Conservation (phyloP, 2,888 invertebrate genomes). For the Disparrhopalites patrizii region DNA sequence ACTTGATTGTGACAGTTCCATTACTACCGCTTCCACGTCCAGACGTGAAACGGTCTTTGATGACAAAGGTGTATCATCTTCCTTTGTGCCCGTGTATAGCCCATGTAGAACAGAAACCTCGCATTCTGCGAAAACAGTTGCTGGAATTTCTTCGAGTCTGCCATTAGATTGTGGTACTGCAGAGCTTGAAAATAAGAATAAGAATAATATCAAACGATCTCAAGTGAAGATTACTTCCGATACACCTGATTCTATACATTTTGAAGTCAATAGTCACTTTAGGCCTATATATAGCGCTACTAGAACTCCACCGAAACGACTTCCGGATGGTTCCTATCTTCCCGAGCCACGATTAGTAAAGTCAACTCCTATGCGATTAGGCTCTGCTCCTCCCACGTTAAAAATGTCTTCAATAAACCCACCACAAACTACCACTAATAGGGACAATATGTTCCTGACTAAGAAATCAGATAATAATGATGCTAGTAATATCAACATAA, state of each 20-base stretch:
- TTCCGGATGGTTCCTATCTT: conserved; percentile 40
- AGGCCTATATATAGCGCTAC: conserved; percentile 43
- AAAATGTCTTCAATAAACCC: conserved; percentile 3
- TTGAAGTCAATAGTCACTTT: conserved; percentile 43
- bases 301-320: conserved; percentile 43
- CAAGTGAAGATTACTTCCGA: conserved; percentile 11
- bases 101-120: not conserved
- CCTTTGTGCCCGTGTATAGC: conserved; percentile 12
- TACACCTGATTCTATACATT: conserved; percentile 41
- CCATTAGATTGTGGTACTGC: not conserved
- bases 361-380: conserved; percentile 32
- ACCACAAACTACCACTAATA: not conserved
- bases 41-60: not conserved
- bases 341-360: conserved; percentile 38
- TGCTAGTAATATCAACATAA: no score
- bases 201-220: conserved; percentile 5
- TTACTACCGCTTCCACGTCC: not conserved
- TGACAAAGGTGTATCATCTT: not conserved
- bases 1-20: no score
- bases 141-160: not conserved
- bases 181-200: not conserved
- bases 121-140: not conserved
- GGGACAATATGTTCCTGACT: no score
- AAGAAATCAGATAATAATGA: no score
- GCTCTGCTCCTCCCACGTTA: not conserved